Evolutionary conservation across 2,888 invertebrate species (phyloP).

Genomic region (Rotaria macrura): DNA sequence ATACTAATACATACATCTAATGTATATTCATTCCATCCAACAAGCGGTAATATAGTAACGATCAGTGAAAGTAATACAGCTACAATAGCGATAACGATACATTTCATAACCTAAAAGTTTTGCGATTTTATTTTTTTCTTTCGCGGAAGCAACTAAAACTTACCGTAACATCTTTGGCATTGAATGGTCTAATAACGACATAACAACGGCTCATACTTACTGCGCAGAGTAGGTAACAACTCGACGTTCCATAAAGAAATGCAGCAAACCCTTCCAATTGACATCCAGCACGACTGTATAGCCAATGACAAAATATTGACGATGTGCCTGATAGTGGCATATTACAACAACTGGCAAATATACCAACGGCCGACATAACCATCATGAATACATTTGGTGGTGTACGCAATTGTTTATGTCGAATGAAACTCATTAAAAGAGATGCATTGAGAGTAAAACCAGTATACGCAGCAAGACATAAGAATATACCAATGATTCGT

Average conservation of each 20-base stretch:
- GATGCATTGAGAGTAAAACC: background rate
- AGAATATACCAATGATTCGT: background rate
- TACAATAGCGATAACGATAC: background rate
- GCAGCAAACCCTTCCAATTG: background rate
- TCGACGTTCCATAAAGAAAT: background rate
- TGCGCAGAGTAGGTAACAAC: background rate
- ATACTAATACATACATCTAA: background rate
- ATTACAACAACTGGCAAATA: background rate
- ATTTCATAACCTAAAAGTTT: background rate
- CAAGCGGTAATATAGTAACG: background rate
- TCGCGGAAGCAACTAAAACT: background rate
- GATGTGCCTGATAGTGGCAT: background rate
- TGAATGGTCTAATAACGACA: background rate
- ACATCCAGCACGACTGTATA: background rate
- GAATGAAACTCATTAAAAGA: background rate
- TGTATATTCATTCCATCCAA: constrained; percentile 8
- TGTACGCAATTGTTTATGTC: background rate
- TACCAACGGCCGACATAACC: background rate
- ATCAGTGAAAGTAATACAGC: background rate
- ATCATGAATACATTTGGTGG: background rate
- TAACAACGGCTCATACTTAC: background rate
- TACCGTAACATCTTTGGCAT: background rate
- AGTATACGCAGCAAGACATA: background rate
- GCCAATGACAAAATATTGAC: background rate
- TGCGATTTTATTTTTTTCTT: background rate